Conservation (phyloP, 1,140 invertebrate genomes). For the Gryllus bimaculatus region DNA sequence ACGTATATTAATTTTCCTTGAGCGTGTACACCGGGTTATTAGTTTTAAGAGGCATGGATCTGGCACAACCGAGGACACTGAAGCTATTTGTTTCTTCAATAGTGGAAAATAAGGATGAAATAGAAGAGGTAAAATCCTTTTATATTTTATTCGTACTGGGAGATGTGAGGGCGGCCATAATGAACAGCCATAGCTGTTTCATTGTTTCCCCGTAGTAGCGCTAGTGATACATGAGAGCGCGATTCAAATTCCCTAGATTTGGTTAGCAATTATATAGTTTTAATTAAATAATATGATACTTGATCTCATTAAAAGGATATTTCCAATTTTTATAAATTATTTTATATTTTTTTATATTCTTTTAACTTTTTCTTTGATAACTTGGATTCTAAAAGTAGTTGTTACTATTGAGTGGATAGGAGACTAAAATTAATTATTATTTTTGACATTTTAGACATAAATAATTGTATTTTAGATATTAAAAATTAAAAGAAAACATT, state of each 20-base stretch:
- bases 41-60: conserved; percentile 25
- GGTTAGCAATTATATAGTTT: too few species aligned
- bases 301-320: too few species aligned
- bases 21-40: conserved; percentile 7
- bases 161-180: conserved; percentile 22
- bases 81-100: conserved; percentile 28
- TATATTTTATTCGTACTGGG: conserved; percentile 18
- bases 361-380: background rate
- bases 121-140: conserved; percentile 32
- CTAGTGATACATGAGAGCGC: conserved; percentile 11
- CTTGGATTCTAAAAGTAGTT: background rate
- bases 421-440: too few species aligned
- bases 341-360: background rate
- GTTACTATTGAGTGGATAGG: too few species aligned
- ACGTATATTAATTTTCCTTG: conserved; percentile 15
- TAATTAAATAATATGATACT: too few species aligned
- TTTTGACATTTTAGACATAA: too few species aligned
- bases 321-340: too few species aligned
- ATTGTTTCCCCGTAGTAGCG: conserved; percentile 13
- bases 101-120: conserved; percentile 32
- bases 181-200: conserved; percentile 18
- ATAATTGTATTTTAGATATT: too few species aligned
- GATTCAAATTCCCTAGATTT: background rate
- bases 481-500: too few species aligned
- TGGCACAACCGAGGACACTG: conserved; percentile 25